These are phyloP conservation scores for Clarias batrachus DNA, from an alignment of 2,113 vertebrate species.

Conservation along the genomic window DNA sequence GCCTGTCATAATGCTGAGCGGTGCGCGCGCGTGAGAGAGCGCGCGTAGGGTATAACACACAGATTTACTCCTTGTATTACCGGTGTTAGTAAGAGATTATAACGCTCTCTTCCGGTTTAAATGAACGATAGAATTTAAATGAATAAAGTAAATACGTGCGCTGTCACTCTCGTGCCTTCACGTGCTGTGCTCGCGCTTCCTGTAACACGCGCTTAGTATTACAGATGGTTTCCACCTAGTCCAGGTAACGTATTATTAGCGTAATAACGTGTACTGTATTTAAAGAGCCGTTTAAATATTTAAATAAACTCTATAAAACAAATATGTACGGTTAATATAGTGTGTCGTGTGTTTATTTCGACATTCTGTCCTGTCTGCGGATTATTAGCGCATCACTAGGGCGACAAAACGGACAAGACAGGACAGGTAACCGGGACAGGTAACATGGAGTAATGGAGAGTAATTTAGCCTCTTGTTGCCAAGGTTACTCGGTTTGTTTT, in stretches of 20 bases:
- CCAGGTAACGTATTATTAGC: constrained; percentile 23
- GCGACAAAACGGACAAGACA: background rate
- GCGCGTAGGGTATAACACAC: background rate
- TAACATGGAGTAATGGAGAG: background rate
- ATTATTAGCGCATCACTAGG: background rate
- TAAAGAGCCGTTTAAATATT: background rate
- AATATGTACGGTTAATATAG: background rate
- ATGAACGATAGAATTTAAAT: background rate
- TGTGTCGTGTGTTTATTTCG: background rate
- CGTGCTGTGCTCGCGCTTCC: constrained; percentile 12
- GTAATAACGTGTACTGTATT: too few relatives aligned
- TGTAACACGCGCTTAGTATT: background rate
- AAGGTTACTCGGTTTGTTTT: background rate
- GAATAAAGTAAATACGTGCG: background rate
- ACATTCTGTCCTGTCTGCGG: background rate
- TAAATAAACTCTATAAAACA: background rate
- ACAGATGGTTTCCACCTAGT: background rate
- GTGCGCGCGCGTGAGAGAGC: background rate
- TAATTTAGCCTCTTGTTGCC: background rate
- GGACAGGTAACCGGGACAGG: background rate
- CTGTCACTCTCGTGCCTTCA: background rate
- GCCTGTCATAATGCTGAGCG: background rate
- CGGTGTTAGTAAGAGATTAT: background rate
- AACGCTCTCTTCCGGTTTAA: background rate
- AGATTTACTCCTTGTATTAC: background rate